These are phyloP conservation scores for Poecilia latipinna DNA, from an alignment of 2,113 vertebrate species.

Conservation along the genomic window DNA sequence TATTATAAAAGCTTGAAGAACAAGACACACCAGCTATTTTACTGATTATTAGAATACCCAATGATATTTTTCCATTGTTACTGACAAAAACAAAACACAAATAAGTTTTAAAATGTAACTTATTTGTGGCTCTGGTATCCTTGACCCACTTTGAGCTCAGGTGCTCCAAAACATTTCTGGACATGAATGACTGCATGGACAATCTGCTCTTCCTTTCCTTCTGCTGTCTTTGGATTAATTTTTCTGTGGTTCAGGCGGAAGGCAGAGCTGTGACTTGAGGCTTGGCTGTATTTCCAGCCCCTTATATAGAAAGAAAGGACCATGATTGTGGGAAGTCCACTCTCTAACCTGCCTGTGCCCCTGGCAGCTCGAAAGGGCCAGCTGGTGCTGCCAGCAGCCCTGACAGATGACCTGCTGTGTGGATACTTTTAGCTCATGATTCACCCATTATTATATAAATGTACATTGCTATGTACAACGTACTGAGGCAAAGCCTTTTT, in stretches of 20 bases:
- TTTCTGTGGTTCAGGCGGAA: constrained; percentile 50
- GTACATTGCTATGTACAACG: constrained; percentile 33
- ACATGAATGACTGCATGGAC: constrained; percentile 60
- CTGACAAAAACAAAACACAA: background rate
- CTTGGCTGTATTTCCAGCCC: constrained; percentile 58
- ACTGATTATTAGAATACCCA: background rate
- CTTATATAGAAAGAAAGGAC: constrained; percentile 58
- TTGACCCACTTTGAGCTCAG: constrained; percentile 67
- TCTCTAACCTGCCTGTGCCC: constrained; percentile 69
- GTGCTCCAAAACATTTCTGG: constrained; percentile 53
- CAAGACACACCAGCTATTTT: no score
- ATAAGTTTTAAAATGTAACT: no score
- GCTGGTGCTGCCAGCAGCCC: constrained; percentile 73
- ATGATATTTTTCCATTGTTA: background rate
- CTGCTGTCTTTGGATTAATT: constrained; percentile 61
- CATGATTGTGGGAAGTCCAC: constrained; percentile 61
- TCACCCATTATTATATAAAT: constrained; percentile 61
- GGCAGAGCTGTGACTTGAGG: constrained; percentile 41
- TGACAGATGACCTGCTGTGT: constrained; percentile 72
- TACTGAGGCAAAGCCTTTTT: constrained; percentile 2
- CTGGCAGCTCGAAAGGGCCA: constrained; percentile 68
- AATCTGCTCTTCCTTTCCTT: constrained; percentile 70
- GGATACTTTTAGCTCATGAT: constrained; percentile 76
- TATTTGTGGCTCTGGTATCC: constrained; percentile 37
- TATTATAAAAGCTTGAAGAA: background rate